Percentiles rank a stretch among this genome's conserved stretches.
Conservation (phyloP, 1,140 invertebrate species). For the Myzus persicae region DNA sequence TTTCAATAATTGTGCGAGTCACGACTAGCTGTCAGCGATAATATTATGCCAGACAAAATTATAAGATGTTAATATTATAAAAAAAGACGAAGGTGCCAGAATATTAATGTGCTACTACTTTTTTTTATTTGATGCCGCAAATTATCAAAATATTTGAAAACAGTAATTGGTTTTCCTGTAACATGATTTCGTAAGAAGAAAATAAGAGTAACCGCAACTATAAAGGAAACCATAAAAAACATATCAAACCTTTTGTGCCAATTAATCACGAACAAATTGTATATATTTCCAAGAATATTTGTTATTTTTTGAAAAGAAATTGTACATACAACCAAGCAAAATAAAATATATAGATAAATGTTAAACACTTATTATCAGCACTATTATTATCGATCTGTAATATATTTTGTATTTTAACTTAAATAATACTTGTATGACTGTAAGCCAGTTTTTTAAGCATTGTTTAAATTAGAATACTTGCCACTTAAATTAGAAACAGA, state of each 20-base stretch:
- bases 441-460: background rate
- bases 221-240: background rate
- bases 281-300: background rate
- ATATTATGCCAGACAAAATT: background rate
- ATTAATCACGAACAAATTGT: background rate
- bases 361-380: background rate
- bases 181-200: background rate
- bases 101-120: background rate
- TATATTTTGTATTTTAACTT: background rate
- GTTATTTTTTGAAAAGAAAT: background rate
- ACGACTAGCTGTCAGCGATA: background rate
- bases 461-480: background rate
- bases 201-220: background rate
- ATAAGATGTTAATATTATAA: background rate
- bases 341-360: background rate
- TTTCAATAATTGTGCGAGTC: background rate
- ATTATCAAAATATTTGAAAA: constrained; percentile 7
- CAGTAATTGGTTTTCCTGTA: background rate
- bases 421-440: background rate
- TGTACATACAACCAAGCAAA: background rate
- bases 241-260: background rate
- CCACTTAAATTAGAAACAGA: too few relatives aligned
- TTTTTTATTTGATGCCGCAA: background rate
- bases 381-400: background rate
- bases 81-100: background rate